Evolutionary conservation across 2,113 vertebrate genomes (phyloP).

Genomic region (Coptodon bakossiorum): DNA sequence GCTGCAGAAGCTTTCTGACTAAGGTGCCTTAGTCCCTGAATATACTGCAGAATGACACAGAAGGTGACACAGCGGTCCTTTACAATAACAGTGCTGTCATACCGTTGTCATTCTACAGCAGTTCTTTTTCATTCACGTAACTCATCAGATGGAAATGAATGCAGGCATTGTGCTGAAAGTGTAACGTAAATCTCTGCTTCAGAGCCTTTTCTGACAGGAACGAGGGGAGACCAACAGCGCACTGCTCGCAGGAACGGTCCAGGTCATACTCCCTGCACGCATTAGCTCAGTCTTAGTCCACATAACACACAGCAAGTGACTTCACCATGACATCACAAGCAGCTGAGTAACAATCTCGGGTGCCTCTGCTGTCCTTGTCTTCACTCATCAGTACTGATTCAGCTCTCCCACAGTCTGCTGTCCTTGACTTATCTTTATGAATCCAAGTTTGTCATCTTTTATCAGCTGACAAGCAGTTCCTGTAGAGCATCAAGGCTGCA

Average conservation of each 20-base stretch:
- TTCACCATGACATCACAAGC: constrained; percentile 38
- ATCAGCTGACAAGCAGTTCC: neutral
- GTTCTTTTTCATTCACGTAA: neutral
- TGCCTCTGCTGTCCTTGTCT: neutral
- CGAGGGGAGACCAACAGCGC: neutral
- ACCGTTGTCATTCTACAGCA: neutral
- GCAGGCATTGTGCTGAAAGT: constrained; percentile 23
- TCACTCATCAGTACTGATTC: neutral
- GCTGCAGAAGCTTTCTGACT: neutral
- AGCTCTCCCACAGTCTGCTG: neutral
- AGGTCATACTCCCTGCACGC: neutral
- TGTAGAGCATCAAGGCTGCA: neutral
- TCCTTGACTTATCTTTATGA: neutral
- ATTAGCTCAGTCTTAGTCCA: constrained; percentile 26
- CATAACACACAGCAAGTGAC: constrained; percentile 2
- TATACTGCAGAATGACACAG: neutral
- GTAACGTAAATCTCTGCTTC: neutral
- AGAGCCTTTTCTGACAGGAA: neutral
- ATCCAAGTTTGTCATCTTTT: neutral
- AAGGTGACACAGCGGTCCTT: neutral
- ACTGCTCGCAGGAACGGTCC: neutral
- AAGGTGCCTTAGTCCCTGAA: neutral
- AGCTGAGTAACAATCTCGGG: neutral
- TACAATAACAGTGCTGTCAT: constrained; percentile 21
- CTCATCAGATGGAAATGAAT: constrained; percentile 32